These are phyloP conservation scores for Aphaenogaster ashmeadi DNA, from an alignment of 1,140 invertebrate species.

Conservation along the genomic window DNA sequence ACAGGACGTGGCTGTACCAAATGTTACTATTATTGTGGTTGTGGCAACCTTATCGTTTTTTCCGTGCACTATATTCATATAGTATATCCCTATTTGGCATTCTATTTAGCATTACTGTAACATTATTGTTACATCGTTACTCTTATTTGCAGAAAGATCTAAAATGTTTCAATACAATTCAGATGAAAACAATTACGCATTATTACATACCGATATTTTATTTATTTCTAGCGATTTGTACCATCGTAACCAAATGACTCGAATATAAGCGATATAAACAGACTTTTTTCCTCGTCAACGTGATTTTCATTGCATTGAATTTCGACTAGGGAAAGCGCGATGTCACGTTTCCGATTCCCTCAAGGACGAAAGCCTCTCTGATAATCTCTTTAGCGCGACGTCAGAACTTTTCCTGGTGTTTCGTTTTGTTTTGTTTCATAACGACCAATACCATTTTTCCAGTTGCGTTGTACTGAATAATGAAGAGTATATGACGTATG, in stretches of 20 bases:
- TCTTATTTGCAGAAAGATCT: neutral
- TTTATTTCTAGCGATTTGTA: neutral
- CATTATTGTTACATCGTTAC: neutral
- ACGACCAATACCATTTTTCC: neutral
- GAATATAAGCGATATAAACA: neutral
- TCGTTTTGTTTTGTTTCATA: conserved; percentile 27
- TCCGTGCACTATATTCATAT: neutral
- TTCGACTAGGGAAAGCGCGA: neutral
- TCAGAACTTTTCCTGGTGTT: neutral
- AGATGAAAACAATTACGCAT: neutral
- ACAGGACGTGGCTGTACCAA: too few relatives aligned
- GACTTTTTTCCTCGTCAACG: neutral
- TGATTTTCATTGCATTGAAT: neutral
- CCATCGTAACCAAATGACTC: neutral
- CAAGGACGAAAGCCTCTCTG: neutral
- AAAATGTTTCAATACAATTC: neutral
- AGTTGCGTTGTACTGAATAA: conserved; percentile 63
- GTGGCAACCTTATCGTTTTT: too few relatives aligned
- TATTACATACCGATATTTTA: neutral
- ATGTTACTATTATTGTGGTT: too few relatives aligned
- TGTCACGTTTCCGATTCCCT: neutral
- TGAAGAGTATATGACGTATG: conserved; percentile 62
- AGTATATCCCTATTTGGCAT: neutral
- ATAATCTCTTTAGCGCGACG: neutral
- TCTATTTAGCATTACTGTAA: neutral